Percentiles rank a stretch among this genome's conserved stretches.
Evolutionary conservation across 1,140 invertebrate species (phyloP).

Genomic region (Pseudomyrmex gracilis): DNA sequence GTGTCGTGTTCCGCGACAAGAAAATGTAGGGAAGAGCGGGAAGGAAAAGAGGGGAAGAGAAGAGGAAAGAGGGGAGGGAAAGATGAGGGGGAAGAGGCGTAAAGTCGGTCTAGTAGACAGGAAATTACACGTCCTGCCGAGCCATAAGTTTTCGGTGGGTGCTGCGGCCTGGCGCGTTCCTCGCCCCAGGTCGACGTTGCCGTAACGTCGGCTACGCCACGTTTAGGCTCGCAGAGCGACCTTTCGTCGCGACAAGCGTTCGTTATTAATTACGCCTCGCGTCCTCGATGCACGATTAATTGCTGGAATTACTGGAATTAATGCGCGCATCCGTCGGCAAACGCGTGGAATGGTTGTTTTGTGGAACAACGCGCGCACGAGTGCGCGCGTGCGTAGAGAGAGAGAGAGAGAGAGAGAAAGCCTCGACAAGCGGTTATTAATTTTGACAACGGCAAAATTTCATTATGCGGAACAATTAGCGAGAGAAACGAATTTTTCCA

Average conservation of each 20-base stretch:
- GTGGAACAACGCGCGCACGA: conserved; percentile 42
- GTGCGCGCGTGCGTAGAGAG: too few species aligned
- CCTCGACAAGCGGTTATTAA: conserved; percentile 42
- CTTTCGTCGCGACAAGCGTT: conserved; percentile 66
- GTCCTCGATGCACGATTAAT: conserved; percentile 74
- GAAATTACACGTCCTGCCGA: conserved; percentile 81
- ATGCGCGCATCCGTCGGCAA: conserved; percentile 52
- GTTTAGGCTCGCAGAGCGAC: conserved; percentile 60
- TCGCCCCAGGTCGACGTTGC: conserved; percentile 27
- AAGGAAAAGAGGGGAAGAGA: neutral
- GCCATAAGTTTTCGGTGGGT: conserved; percentile 67
- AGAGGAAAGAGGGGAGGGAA: neutral
- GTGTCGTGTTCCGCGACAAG: conserved; percentile 19
- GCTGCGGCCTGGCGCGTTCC: conserved; percentile 41
- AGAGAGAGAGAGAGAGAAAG: too few species aligned
- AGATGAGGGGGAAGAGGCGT: neutral
- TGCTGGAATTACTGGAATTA: conserved; percentile 67
- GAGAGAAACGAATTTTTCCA: neutral
- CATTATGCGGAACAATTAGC: conserved; percentile 23
- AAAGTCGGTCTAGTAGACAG: conserved; percentile 75
- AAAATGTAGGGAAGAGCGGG: neutral
- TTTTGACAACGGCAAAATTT: conserved; percentile 54
- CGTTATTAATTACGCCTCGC: conserved; percentile 72
- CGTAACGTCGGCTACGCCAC: conserved; percentile 12
- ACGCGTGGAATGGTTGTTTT: conserved; percentile 57